Conservation (phyloP, 2,888 invertebrate genomes). For the Drosophila leonis region DNA sequence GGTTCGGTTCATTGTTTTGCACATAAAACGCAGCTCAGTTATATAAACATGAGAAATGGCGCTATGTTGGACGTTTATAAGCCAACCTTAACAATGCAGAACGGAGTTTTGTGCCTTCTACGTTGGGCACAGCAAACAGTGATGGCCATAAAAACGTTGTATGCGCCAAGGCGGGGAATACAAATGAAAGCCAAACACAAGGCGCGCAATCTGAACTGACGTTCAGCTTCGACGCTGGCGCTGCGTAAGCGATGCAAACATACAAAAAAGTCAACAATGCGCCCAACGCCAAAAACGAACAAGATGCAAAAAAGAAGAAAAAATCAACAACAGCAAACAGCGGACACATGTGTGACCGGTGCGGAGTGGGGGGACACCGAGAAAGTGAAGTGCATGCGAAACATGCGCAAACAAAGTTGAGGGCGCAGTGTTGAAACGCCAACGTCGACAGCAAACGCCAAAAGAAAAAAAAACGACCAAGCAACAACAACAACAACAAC, state of each 20-base stretch:
- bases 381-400: conserved; percentile 43
- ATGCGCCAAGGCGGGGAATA: conserved; percentile 64
- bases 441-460: conserved; percentile 60
- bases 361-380: conserved; percentile 4
- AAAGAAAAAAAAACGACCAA: conserved; percentile 22
- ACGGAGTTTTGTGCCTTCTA: conserved; percentile 1
- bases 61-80: conserved; percentile 15
- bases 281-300: conserved; percentile 35
- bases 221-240: conserved; percentile 39
- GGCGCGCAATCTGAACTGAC: conserved; percentile 20
- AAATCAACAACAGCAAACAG: conserved; percentile 47
- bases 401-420: conserved; percentile 67
- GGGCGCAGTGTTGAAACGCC: conserved; percentile 53
- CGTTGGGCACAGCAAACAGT: conserved; percentile 38
- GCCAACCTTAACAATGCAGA: conserved; percentile 12
- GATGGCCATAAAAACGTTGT: conserved; percentile 35
- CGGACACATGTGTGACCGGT: conserved; percentile 44
- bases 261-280: conserved; percentile 64
- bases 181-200: conserved; percentile 75
- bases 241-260: conserved; percentile 75
- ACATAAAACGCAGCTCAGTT: neutral
- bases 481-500: conserved; percentile 14
- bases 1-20: neutral
- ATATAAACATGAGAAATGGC: conserved; percentile 3
- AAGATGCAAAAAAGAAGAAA: conserved; percentile 32